Base-by-base conservation (phyloP, 2,113 vertebrate species). In the Mohoua ochrocephala region DNA sequence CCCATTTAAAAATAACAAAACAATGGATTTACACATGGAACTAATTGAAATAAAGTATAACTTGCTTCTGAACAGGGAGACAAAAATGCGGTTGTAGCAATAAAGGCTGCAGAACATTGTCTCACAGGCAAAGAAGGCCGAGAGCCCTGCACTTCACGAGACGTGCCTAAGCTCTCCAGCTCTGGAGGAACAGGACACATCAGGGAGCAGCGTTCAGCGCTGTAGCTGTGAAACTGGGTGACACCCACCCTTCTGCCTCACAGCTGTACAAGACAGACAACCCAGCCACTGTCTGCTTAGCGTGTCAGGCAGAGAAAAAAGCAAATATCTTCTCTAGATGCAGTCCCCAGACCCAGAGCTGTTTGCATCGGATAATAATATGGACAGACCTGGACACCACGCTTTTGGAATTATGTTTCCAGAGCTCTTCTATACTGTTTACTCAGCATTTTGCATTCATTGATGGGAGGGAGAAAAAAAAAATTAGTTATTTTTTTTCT, bases 391-490 rank as follows among this genome's bases (percentile, higher is more conserved):
- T 47, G 18, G 28, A 68, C 54, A 64, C 11, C 6, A 23, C 0
- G 0, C 18, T 27, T 76, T 64, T 41, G 47, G 45, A 79, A 76
- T 65, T 63, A 15, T 12, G 31, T 74, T 95, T 91, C 89, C 78
- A 95, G 89, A 20, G 27, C 23, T 41, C 24, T 33, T 52, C 31
- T 47, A 69, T 44, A 45, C 37, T 31, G 27, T 74, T 81, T 41
- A 50, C 42, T 93, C 78, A 79, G 70, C 22, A 49, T 47, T 96
- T 95, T 94, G n/a, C 35, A 41, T 64, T 92, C 39, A 41, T 6
- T 77, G 41, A 7, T 49, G 6, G 7, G 21, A 13, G 30, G 13
- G 3, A 9, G 9, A 6, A 6, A 1, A 4, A 6, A 6, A 1
- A 4, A 80, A 84, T 9, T 1, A 19, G 20, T 53, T 54, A 5